Evolutionary conservation across 2,888 invertebrate genomes (phyloP).

Genomic region (Macrosiphum euphorbiae): DNA sequence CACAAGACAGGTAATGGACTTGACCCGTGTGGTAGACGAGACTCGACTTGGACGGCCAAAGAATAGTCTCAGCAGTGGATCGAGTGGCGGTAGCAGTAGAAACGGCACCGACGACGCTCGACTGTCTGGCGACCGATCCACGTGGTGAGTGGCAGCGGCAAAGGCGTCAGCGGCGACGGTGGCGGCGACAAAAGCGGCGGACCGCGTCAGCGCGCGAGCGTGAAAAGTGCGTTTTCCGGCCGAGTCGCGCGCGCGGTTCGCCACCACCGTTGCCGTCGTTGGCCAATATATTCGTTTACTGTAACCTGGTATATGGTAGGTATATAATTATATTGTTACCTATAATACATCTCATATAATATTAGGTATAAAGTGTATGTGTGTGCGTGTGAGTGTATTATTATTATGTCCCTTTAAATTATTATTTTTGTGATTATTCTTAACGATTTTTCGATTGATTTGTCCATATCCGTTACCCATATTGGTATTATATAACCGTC

Average conservation of each 20-base stretch:
- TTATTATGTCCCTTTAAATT: not conserved
- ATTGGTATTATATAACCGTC: not conserved
- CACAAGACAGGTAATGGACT: not conserved
- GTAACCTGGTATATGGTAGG: not conserved
- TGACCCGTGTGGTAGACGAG: not conserved
- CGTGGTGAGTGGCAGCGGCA: slow-evolving; percentile 69
- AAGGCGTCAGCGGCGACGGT: slow-evolving; percentile 69
- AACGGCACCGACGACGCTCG: slow-evolving; percentile 65
- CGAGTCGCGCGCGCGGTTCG: slow-evolving; percentile 35
- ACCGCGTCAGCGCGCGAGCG: slow-evolving; percentile 66
- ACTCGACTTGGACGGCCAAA: not conserved
- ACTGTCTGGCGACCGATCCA: slow-evolving; percentile 69
- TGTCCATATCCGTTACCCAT: not conserved
- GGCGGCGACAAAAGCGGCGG: slow-evolving; percentile 74
- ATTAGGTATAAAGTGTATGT: not conserved
- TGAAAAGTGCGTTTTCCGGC: slow-evolving; percentile 44
- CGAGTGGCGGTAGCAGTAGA: not conserved
- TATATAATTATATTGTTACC: not conserved
- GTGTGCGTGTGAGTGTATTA: not conserved
- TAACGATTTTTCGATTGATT: not conserved
- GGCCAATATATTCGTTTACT: not conserved
- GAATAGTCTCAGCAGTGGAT: not conserved
- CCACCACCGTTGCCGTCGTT: not conserved
- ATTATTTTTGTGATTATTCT: not conserved
- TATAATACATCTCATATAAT: not conserved